Base-by-base conservation (phyloP, 1,140 invertebrate species). In the Drosophila nasuta region DNA sequence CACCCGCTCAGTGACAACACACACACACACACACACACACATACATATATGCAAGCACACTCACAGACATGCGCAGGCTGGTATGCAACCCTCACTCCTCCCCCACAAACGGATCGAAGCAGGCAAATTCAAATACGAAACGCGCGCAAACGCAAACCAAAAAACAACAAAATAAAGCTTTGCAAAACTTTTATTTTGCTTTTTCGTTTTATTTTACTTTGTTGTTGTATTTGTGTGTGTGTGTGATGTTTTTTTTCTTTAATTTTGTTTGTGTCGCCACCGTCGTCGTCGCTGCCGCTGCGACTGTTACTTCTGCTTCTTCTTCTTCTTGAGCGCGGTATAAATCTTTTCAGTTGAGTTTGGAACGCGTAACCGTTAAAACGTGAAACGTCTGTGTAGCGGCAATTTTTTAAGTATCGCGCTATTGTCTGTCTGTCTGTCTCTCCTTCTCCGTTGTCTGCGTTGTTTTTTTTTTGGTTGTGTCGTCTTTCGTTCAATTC, bases 341-440 rank as follows among this genome's bases (percentile, higher is more conserved):
- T 80, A 89, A 88, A 89, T 88, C 85, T 90, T 88, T 88, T 83
- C 83, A 91, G 88, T 91, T 91, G 88, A 91, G 88, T 91, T 91
- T 88, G 88, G 88, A 88, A 91, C 88, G 88, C 88, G 80, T 67
- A 91, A 85, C 88, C 83, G 88, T 91, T 82, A 88, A 91, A 91
- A 91, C 88, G 88, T 91, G 52, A 64, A 62, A 56, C 58, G 49
- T 49, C 28, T 73, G 62, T 71, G 62, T 60, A 89, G 77, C 83
- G 85, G 77, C 85, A 89, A 75, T 81, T 71, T 38, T 25, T 38
- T 67, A 56, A 45, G 33, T 67, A 48, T 51, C 35, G 57, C 54
- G 62, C 49, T 78, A 46, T 54, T 64, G 41, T 58, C 48, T 28
- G 35, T 38, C 35, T 38, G 35, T 10, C 35, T 38, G 35, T 38